These are phyloP conservation scores for Zaprionus taronus DNA, from an alignment of 1,140 invertebrate genomes.

Conservation along the genomic window DNA sequence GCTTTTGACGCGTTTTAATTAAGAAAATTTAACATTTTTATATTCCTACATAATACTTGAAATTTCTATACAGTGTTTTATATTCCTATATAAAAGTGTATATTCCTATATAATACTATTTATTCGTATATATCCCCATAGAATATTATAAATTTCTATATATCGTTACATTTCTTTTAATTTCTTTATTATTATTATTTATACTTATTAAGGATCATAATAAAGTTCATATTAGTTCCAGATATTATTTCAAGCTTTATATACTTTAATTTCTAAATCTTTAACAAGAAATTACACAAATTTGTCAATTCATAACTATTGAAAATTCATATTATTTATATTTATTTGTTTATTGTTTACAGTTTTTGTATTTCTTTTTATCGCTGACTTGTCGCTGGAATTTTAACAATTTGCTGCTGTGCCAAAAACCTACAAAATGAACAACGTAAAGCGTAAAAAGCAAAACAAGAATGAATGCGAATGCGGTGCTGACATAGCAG, in stretches of 20 bases:
- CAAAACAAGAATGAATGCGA: conserved; percentile 27
- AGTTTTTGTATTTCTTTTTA: conserved; percentile 8
- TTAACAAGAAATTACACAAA: not conserved
- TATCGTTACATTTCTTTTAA: too few species aligned
- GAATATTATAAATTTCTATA: too few species aligned
- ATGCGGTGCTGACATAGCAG: not conserved
- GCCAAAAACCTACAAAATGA: conserved; percentile 52
- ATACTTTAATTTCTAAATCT: too few species aligned
- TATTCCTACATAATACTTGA: too few species aligned
- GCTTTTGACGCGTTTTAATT: conserved; percentile 25
- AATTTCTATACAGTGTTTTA: too few species aligned
- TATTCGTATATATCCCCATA: too few species aligned
- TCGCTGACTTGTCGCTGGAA: conserved; percentile 40
- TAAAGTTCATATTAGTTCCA: too few species aligned
- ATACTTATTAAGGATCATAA: too few species aligned
- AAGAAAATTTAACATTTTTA: not conserved
- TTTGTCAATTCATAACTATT: conserved; percentile 7
- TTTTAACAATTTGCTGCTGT: conserved; percentile 50
- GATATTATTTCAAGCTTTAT: too few species aligned
- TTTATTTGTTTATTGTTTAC: not conserved
- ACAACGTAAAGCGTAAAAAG: conserved; percentile 35
- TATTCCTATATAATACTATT: too few species aligned
- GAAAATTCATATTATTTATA: not conserved
- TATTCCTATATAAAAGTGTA: too few species aligned
- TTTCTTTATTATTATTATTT: too few species aligned